Conservation (phyloP, 1,140 invertebrate genomes). For the Homarus americanus region DNA sequence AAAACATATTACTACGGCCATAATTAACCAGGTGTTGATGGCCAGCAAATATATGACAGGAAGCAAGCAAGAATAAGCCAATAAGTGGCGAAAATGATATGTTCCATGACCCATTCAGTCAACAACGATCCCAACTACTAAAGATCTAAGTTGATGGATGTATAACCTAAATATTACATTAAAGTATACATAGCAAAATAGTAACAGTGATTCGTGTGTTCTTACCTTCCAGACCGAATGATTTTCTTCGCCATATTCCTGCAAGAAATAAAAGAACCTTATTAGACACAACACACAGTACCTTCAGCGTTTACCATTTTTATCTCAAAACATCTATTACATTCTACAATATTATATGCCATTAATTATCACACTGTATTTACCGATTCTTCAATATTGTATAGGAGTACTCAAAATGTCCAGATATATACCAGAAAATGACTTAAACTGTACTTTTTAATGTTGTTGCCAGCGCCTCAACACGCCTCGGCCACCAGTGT, state of each 20-base stretch:
- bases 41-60: too few species aligned
- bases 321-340: not conserved
- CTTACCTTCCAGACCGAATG: constrained; percentile 8
- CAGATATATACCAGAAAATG: not conserved
- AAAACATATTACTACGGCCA: too few species aligned
- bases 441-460: not conserved
- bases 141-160: too few species aligned
- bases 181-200: not conserved
- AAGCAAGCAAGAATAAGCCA: too few species aligned
- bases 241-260: constrained; percentile 38
- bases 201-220: too few species aligned
- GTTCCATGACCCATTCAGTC: too few species aligned
- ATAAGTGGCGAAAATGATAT: too few species aligned
- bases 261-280: not conserved
- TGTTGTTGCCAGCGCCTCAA: not conserved
- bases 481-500: not conserved
- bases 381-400: not conserved
- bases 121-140: too few species aligned
- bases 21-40: too few species aligned
- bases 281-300: not conserved
- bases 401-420: not conserved
- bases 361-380: not conserved
- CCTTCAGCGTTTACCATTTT: not conserved
- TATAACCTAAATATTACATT: not conserved
- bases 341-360: not conserved